Evolutionary conservation across 1,140 invertebrate genomes (phyloP).

Genomic region (Drosophila suzukii): DNA sequence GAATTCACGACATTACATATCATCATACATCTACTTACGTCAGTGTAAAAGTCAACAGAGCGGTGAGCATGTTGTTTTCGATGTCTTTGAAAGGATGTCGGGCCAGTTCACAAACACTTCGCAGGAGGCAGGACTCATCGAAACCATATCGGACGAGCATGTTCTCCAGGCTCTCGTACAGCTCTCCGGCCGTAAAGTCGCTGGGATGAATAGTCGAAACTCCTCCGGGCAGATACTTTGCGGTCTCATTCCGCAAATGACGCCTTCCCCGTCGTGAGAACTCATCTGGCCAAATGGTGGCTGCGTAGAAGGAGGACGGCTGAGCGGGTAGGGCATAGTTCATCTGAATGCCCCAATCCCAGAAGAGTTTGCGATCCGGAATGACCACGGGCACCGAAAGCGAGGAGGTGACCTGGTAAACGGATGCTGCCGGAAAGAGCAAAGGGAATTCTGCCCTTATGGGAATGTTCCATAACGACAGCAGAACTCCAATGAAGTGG

Average conservation of each 20-base stretch:
- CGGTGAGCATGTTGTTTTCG: slow-evolving; percentile 65
- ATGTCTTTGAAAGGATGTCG: slow-evolving; percentile 69
- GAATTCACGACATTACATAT: too few relatives aligned
- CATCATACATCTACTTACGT: slow-evolving; percentile 57
- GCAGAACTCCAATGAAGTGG: slow-evolving; percentile 24
- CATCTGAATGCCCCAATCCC: slow-evolving; percentile 73
- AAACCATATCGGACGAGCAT: slow-evolving; percentile 59
- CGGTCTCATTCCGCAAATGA: slow-evolving; percentile 49
- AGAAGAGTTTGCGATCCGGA: slow-evolving; percentile 57
- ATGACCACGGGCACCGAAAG: slow-evolving; percentile 66
- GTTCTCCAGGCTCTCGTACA: slow-evolving; percentile 67
- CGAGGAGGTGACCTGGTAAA: slow-evolving; percentile 61
- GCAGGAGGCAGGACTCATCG: slow-evolving; percentile 71
- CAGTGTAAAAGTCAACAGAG: slow-evolving; percentile 71
- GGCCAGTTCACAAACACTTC: slow-evolving; percentile 75
- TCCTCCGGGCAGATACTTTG: slow-evolving; percentile 47
- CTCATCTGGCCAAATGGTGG: slow-evolving; percentile 64
- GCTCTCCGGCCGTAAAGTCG: slow-evolving; percentile 75
- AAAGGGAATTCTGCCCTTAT: slow-evolving; percentile 26
- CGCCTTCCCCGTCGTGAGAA: slow-evolving; percentile 45
- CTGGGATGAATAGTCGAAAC: slow-evolving; percentile 48
- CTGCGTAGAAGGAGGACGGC: slow-evolving; percentile 60
- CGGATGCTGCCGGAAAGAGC: slow-evolving; percentile 61
- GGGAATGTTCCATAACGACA: slow-evolving; percentile 14
- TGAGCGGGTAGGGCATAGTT: slow-evolving; percentile 65